Evolutionary conservation across 2,113 vertebrate species (phyloP), one percentile per base, ranked within the genome.

Genomic region (Solea senegalensis): DNA sequence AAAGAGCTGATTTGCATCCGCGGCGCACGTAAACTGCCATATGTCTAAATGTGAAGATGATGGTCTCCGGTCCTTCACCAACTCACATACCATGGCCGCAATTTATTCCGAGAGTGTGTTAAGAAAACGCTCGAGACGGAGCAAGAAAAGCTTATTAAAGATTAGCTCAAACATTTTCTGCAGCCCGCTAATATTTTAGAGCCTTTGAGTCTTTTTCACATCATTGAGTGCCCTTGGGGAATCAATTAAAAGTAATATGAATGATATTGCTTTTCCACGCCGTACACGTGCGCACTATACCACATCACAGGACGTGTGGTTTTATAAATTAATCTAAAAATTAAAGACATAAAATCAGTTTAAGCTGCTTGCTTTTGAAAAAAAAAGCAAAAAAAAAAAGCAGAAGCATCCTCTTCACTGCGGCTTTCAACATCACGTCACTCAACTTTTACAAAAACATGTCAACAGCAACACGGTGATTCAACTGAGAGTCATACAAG

Each of bases 221-320:
- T 84, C 68, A 80, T 77, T 71, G 65, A 89, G 66, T 88, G 74
- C 85, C 91, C 81, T 86, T 71, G 82, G 87, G 86, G 85, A 90
- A 84, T 84, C 90, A 92, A 93, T 92, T 92, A 92, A 89, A 91
- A 90, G 86, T 83, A 86, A 86, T 83, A 92, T 91, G 83, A 91
- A 91, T 93, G 89, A 91, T 89, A 86, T 85, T 84, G 69, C 63
- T 80, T 83, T 87, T 65, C 56, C 74, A 5, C 77, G 74, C 60
- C 65, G 68, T 79, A 74, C 76, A 72, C 77, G 84, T 83, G 74
- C 77, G 72, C 78, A 86, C 85, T 83, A 84, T 76, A 79, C 71
- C 76, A 83, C 74, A 88, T 88, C 85, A 84, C 71, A 81, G 84
- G 59, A 86, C 81, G 78, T 90, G 83, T 83, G 80, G 46, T 91